Conservation (phyloP, 2,888 invertebrate genomes). For the Stenchaetothrips biformis region DNA sequence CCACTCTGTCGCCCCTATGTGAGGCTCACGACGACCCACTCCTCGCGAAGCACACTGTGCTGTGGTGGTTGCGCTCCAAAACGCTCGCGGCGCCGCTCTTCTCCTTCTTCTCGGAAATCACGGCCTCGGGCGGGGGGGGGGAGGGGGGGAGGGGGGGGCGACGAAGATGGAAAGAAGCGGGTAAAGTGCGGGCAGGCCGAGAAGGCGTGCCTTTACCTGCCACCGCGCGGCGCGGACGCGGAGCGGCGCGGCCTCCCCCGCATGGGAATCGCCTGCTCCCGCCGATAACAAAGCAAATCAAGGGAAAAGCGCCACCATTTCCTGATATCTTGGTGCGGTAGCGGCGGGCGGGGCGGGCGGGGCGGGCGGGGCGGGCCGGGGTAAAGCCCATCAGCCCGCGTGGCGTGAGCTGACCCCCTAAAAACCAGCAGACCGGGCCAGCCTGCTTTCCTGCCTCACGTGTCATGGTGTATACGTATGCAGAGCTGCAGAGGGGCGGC, state of each 20-base stretch:
- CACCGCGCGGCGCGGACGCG: background rate
- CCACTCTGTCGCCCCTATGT: no score
- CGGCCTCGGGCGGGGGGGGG: no score
- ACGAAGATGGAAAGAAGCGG: no score
- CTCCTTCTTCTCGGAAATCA: no score
- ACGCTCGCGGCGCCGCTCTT: no score
- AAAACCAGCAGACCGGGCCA: background rate
- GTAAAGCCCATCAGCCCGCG: background rate
- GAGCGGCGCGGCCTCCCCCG: background rate
- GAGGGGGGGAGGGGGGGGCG: background rate
- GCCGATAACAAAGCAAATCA: slow-evolving; percentile 22
- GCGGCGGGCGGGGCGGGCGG: background rate
- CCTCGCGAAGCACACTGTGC: no score
- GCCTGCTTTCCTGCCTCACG: background rate
- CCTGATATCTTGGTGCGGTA: background rate
- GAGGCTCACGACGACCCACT: no score
- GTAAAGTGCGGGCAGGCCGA: no score
- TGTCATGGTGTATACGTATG: background rate
- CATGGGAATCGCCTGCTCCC: slow-evolving; percentile 18
- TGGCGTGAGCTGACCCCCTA: slow-evolving; percentile 22
- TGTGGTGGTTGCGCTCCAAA: no score
- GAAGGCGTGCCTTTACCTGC: no score
- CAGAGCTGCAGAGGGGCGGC: background rate
- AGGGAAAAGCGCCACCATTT: slow-evolving; percentile 17
- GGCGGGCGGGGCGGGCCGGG: background rate